Conservation (phyloP, 2,888 invertebrate genomes). For the Gnatocerus cornutus region DNA sequence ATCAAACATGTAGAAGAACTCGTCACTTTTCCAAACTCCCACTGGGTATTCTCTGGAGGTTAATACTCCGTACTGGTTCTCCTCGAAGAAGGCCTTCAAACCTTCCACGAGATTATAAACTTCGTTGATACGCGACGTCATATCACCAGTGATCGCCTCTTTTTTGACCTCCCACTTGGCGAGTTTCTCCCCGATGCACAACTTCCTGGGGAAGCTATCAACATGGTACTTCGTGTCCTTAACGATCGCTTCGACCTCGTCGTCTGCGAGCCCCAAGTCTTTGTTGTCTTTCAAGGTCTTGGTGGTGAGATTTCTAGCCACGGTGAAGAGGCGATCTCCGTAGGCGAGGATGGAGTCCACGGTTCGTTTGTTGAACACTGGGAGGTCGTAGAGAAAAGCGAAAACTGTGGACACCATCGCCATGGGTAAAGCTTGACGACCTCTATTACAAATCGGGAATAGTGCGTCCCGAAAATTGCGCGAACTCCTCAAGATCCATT, state of each 20-base stretch:
- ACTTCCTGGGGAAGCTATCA: conserved; percentile 62
- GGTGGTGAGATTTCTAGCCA: conserved; percentile 13
- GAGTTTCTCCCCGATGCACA: conserved; percentile 67
- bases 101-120: conserved; percentile 66
- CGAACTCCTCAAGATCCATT: conserved; percentile 68
- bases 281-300: conserved; percentile 53
- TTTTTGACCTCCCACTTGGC: conserved; percentile 64
- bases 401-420: conserved; percentile 76
- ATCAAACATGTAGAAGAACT: conserved; percentile 71
- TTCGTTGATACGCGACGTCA: conserved; percentile 62
- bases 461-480: conserved; percentile 60
- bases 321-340: conserved; percentile 76
- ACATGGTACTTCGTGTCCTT: conserved; percentile 60
- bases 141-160: conserved; percentile 65
- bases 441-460: conserved; percentile 65
- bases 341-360: conserved; percentile 77
- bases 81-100: conserved; percentile 67
- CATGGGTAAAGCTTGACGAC: conserved; percentile 74
- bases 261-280: conserved; percentile 57
- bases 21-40: conserved; percentile 70
- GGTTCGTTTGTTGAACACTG: conserved; percentile 74
- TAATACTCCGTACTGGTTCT: conserved; percentile 66
- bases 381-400: conserved; percentile 74
- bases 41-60: conserved; percentile 65
- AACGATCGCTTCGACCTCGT: conserved; percentile 62